Base-by-base conservation (phyloP, 2,888 invertebrate species). In the Caenorhabditis auriculariae region DNA sequence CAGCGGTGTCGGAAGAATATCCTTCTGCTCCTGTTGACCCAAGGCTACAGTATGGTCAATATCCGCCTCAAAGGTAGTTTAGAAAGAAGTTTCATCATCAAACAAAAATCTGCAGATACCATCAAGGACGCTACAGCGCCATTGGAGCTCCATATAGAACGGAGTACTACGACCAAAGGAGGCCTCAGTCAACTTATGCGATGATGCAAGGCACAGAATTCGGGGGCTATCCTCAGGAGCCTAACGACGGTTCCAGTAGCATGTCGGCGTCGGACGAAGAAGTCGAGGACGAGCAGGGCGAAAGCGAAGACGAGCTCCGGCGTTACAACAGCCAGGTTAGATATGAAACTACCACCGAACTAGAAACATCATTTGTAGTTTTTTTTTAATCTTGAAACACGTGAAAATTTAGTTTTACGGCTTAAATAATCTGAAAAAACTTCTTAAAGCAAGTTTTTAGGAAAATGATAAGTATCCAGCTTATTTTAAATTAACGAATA, bases 221-320 rank as follows among this genome's bases (percentile, higher is more conserved):
- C n/a, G n/a, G n/a, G n/a, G 21, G 1, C 3, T 61, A 53, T 17
- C 49, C 23, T 3, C 61, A 56, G 32, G 42, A 56, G 24, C 54
- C 49, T 32, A 41, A 50, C n/a, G 57, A 57, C 17, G 52, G 48
- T 0, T 57, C 57, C 4, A n/a, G n/a, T n/a, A 62, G 57, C n/a
- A 27, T 57, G 4, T 62, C 62, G 7, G 62, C 53, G 28, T 56
- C 46, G 9, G 61, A 58, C 42, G 60, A 57, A 17, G 50, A 54
- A 19, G 56, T 47, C 29, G 64, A 48, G 3, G 55, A 59, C 6
- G 54, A 56, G 19, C 51, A 52, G 23, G 66, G 45, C 24, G 69
- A 61, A 26, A 64, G 61, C 38, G 66, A 69, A 17, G 60, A 64
- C n/a, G 69, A 69, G 44, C 32, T 69, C 27, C 28, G 62, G 4